phyloP scores from a whole-genome alignment of 1,140 invertebrate species.

The Ylistrum balloti region DNA sequence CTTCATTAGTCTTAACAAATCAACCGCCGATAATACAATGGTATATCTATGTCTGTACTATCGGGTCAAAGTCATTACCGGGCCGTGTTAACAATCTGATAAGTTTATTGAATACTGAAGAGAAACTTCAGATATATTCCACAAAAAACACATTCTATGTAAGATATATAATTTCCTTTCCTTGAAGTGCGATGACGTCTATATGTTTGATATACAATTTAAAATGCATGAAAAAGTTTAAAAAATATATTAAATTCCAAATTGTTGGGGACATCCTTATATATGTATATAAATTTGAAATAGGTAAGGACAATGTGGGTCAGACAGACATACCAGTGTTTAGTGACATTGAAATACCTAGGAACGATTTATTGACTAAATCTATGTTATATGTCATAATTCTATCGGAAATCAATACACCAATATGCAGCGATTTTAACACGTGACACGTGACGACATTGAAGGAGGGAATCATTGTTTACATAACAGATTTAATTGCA shows the following conservation, averaged over 20 bases:
- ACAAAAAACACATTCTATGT: not conserved
- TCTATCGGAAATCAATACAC: not conserved
- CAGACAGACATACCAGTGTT: not conserved
- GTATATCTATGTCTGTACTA: not conserved
- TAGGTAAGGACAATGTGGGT: no score
- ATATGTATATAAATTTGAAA: no score
- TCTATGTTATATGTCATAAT: not conserved
- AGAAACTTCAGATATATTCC: not conserved
- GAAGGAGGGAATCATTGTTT: constrained; percentile 11
- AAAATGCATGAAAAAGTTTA: no score
- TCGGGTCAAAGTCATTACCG: not conserved
- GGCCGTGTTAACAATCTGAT: not conserved
- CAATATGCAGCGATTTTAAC: not conserved
- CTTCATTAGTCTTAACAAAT: not conserved
- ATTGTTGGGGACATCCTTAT: no score
- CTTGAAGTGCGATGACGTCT: no score
- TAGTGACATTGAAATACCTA: not conserved
- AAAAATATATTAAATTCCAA: no score
- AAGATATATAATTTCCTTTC: not conserved
- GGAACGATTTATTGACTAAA: not conserved
- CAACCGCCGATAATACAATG: not conserved
- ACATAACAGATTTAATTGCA: not conserved
- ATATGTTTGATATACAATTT: no score
- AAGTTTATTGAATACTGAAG: not conserved
- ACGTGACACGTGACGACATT: not conserved